Percentiles rank a stretch among this genome's conserved stretches.
These are phyloP conservation scores for Crocallis elinguaria DNA, from an alignment of 2,888 invertebrate genomes.

Conservation along the genomic window DNA sequence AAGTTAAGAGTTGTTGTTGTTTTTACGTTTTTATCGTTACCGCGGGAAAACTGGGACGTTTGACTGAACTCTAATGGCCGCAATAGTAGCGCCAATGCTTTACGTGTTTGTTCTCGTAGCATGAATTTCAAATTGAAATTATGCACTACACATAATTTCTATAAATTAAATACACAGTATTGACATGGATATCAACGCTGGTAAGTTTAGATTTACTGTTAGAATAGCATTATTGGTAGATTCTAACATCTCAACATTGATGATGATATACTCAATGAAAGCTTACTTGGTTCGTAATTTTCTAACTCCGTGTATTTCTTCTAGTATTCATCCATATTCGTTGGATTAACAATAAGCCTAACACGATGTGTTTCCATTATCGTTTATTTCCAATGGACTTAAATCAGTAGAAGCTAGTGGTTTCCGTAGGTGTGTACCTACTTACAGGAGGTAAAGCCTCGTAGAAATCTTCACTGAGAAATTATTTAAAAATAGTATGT, in stretches of 20 bases:
- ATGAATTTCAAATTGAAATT: constrained; percentile 62
- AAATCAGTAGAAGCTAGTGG: not conserved
- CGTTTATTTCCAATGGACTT: not conserved
- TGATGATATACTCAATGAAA: constrained; percentile 13
- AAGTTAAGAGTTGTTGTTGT: not conserved
- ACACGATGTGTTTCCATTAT: not conserved
- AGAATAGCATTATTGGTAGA: constrained; percentile 1
- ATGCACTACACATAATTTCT: constrained; percentile 51
- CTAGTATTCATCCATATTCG: not conserved
- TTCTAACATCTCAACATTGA: constrained; percentile 2
- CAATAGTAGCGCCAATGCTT: constrained; percentile 83
- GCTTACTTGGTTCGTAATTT: constrained; percentile 16
- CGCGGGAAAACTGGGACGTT: constrained; percentile 82
- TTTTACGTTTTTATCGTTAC: constrained; percentile 52
- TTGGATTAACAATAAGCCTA: not conserved
- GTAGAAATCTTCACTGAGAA: not conserved
- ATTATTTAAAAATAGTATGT: not conserved
- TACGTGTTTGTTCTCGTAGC: constrained; percentile 70
- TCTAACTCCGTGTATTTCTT: constrained; percentile 4
- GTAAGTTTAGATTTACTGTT: constrained; percentile 52
- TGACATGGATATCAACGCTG: constrained; percentile 82
- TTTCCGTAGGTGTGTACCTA: constrained; percentile 4
- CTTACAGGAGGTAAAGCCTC: constrained; percentile 1
- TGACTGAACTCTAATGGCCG: constrained; percentile 81
- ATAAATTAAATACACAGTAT: constrained; percentile 57